Evolutionary conservation across 2,113 vertebrate species (phyloP).

Genomic region (Seriola rivoliana): DNA sequence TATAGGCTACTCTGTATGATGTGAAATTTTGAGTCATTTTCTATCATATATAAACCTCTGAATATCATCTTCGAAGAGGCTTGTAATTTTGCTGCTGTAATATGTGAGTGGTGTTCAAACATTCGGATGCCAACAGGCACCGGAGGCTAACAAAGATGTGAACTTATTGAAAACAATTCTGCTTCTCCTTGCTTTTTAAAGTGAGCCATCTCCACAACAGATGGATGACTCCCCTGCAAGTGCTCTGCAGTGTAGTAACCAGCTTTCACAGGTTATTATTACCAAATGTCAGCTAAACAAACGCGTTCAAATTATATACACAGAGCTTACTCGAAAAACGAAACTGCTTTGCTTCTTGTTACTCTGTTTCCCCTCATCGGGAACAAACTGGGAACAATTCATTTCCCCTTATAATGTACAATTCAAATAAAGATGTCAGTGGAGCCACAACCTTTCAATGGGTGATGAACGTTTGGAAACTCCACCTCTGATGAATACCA

Average conservation of each 20-base stretch:
- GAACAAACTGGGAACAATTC: conserved; percentile 47
- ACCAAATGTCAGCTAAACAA: conserved; percentile 67
- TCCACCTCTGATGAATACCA: conserved; percentile 70
- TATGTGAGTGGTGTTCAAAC: conserved; percentile 11
- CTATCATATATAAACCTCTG: not conserved
- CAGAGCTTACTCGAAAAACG: not conserved
- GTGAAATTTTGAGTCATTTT: not conserved
- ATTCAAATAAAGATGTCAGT: conserved; percentile 67
- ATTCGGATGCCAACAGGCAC: conserved; percentile 34
- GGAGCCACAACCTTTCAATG: conserved; percentile 61
- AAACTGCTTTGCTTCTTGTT: conserved; percentile 5
- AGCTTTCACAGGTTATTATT: conserved; percentile 66
- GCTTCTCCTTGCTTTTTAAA: conserved; percentile 45
- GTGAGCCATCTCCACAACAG: conserved; percentile 66
- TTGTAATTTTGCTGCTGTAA: not conserved
- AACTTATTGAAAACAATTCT: conserved; percentile 46
- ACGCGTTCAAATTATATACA: conserved; percentile 35
- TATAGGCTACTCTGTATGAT: not conserved
- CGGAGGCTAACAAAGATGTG: conserved; percentile 40
- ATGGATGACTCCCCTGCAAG: conserved; percentile 60
- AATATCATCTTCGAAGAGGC: not conserved
- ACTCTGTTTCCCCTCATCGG: not conserved
- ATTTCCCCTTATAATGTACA: conserved; percentile 26
- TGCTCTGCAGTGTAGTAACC: conserved; percentile 56
- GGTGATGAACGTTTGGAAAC: conserved; percentile 68